These are phyloP conservation scores for Matsumyia berberina DNA, from an alignment of 2,888 invertebrate genomes.

Conservation along the genomic window DNA sequence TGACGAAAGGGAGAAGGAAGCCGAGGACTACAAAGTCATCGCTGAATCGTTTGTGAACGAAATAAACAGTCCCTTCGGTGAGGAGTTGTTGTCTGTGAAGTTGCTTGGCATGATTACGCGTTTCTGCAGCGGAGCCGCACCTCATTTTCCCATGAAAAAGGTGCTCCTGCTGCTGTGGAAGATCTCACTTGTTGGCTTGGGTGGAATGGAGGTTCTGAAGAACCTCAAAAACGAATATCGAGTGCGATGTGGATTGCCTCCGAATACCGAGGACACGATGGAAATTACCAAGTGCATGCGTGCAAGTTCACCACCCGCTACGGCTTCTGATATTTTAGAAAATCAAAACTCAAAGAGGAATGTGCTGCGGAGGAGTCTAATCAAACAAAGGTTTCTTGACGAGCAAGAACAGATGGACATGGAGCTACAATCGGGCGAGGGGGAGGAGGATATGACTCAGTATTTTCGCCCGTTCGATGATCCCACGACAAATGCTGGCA, in stretches of 20 bases:
- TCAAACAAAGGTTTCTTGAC: constrained; percentile 96
- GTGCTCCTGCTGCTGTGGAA: constrained; percentile 98
- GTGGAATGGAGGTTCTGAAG: constrained; percentile 94
- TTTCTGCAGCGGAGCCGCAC: constrained; percentile 97
- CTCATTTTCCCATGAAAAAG: constrained; percentile 99
- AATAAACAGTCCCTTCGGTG: constrained; percentile 86
- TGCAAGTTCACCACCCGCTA: constrained; percentile 97
- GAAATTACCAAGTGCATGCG: constrained; percentile 97
- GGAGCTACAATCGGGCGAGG: constrained; percentile 88
- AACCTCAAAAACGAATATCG: constrained; percentile 90
- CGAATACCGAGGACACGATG: constrained; percentile 95
- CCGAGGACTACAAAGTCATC: constrained; percentile 84
- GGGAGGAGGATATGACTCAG: constrained; percentile 85
- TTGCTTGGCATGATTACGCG: constrained; percentile 97
- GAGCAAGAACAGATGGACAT: constrained; percentile 91
- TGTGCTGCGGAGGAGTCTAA: constrained; percentile 90
- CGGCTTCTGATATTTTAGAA: constrained; percentile 94
- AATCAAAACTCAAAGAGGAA: constrained; percentile 92
- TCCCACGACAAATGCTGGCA: constrained; percentile 80
- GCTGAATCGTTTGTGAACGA: constrained; percentile 87
- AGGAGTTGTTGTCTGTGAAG: constrained; percentile 94
- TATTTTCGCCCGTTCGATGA: constrained; percentile 84
- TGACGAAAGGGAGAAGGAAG: constrained; percentile 85
- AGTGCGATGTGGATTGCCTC: constrained; percentile 89
- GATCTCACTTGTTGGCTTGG: constrained; percentile 94